phyloP scores from a whole-genome alignment of 2,797 vertebrate genomes.

The Limosa lapponica region DNA sequence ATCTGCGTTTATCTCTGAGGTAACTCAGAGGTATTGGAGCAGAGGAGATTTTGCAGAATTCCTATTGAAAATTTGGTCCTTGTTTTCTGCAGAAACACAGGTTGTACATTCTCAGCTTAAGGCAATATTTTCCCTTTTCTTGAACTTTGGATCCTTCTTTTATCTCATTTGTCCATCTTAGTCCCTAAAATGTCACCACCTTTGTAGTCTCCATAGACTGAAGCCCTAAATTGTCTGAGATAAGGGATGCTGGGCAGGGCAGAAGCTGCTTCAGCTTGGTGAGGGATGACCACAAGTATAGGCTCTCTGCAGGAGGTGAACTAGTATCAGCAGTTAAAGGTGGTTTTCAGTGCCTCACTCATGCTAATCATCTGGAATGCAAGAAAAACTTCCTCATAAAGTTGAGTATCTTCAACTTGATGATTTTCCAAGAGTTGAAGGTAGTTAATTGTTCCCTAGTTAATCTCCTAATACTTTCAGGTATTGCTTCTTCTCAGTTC shows the following conservation, averaged over 20 bases:
- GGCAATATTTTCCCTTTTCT: background rate
- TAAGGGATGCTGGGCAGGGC: background rate
- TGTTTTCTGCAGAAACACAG: background rate
- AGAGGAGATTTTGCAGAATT: background rate
- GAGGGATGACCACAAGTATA: background rate
- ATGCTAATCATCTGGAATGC: background rate
- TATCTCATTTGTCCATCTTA: background rate
- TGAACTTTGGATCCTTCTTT: background rate
- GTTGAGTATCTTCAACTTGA: background rate
- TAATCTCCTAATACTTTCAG: background rate
- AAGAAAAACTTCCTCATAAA: background rate
- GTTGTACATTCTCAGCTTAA: rapidly evolving
- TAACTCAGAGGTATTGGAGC: background rate
- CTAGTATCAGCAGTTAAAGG: background rate
- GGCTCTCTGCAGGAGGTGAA: background rate
- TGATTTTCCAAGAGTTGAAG: background rate
- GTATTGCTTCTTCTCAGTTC: background rate
- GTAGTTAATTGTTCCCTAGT: background rate
- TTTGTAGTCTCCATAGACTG: background rate
- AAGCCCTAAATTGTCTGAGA: background rate
- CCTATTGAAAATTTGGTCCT: background rate
- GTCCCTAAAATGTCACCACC: background rate
- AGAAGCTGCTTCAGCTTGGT: background rate
- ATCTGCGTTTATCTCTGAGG: background rate
- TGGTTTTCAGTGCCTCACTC: background rate